A percentile compares a stretch with the other conserved stretches of the same genome.
phyloP scores from a whole-genome alignment of 35 echinoderm and acorn worm species.

The Stichopus chloronotus region DNA sequence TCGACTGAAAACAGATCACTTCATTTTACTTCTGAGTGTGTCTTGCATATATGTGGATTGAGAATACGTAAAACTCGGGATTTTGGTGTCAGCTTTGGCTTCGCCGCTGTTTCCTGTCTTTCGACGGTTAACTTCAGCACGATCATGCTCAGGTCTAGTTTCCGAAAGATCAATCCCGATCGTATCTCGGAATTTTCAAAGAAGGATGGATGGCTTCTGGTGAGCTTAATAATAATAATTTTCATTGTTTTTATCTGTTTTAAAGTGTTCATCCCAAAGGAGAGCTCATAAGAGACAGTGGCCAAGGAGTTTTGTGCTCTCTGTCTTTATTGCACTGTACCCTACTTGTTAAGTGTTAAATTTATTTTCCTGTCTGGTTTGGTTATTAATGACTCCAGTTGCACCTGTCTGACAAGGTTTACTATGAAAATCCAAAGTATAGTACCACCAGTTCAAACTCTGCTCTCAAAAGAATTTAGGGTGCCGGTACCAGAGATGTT shows the following conservation, averaged over 20 bases:
- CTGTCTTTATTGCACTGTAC: not conserved
- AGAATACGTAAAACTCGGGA: no score
- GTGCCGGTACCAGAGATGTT: no score
- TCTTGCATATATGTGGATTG: no score
- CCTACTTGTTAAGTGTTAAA: not conserved
- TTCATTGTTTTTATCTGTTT: not conserved
- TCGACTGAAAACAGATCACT: no score
- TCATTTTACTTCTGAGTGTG: no score
- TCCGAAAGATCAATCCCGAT: not conserved
- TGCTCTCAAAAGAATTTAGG: no score
- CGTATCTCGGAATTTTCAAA: not conserved
- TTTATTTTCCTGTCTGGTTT: not conserved
- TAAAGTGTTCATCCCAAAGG: not conserved
- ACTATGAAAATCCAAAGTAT: not conserved
- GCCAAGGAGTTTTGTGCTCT: not conserved
- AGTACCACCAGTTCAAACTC: no score
- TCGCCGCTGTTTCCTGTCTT: no score
- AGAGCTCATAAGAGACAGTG: not conserved
- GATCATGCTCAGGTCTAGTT: not conserved
- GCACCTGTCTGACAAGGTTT: not conserved
- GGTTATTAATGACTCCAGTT: not conserved
- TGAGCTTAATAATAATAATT: not conserved
- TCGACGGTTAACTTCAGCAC: not conserved
- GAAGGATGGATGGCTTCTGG: conserved; percentile 42
- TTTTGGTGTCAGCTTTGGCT: no score